Base-by-base conservation (phyloP, 1,140 invertebrate species). In the Brachionus paranguensis region DNA sequence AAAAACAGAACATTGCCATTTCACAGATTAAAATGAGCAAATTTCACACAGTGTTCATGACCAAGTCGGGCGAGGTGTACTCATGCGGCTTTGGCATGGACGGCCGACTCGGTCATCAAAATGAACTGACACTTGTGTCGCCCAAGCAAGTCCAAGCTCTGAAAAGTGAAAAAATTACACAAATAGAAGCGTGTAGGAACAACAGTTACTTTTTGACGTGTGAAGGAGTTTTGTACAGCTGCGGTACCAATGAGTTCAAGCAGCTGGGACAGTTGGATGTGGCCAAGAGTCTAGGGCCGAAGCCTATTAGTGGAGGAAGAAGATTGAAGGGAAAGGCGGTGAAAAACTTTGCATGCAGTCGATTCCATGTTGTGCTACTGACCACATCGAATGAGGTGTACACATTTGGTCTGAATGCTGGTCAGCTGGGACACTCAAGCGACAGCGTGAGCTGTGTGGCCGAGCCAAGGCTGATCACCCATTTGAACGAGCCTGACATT, bases 351-450 rank as follows among this genome's bases (percentile, higher is more conserved):
- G 90, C 90, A 85, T 91, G 92, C 11, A 92, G 91, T 0, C 88
- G 90, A 7, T 93, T 91, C 86, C 94, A 94, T 88, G 92, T 93
- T 8, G 92, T 93, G 0, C 90, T 93, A 0, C 93, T 92, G 90
- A 92, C 91, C 50, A 88, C 89, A 43, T 89, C 89, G 74, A 70
- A 68, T 24, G 60, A 83, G 41, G 86, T 93, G 0, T 93, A 89
- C 86, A 91, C 92, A 0, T 94, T 92, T 91, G 94, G 94, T 12
- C 89, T 92, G 0, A 93, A 94, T 89, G 90, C 91, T 78, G 94
- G 94, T 47, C 93, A 94, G 87, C 87, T 94, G 47, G 93, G 93
- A 85, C 81, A 83, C 43, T 43, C 41, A 43, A 83, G 47, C 12
- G 64, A 81, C 43, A 64, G 8, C 11, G 33, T 81, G 2, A 27